A percentile compares a stretch with the other conserved stretches of the same genome.
phyloP scores from a whole-genome alignment of 2,888 invertebrate species.

The Cordilura impudica region DNA sequence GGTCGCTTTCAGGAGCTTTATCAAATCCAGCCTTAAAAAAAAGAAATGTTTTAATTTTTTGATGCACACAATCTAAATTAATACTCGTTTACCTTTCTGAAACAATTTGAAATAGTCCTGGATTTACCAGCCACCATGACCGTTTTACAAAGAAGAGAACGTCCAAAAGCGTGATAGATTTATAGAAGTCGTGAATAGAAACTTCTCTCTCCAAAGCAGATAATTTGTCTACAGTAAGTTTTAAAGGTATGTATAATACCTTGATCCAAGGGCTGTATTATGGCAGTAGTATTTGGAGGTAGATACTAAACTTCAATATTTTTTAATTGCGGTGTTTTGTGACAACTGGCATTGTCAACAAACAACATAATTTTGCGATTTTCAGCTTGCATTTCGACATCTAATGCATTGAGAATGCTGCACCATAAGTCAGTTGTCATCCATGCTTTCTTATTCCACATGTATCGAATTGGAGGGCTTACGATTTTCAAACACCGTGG shows the following conservation, averaged over 20 bases:
- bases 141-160: conserved; percentile 50
- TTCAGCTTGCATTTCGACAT: conserved; percentile 42
- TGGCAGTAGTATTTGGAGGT: conserved; percentile 56
- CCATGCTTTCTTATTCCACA: conserved; percentile 27
- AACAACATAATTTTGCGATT: conserved; percentile 43
- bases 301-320: conserved; percentile 57
- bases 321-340: conserved; percentile 44
- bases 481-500: conserved; percentile 16
- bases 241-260: conserved; percentile 62
- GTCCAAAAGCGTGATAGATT: conserved; percentile 50
- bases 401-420: no score
- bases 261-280: conserved; percentile 58
- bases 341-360: conserved; percentile 59
- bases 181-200: conserved; percentile 51
- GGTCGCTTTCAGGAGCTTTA: not conserved
- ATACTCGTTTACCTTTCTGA: conserved; percentile 43
- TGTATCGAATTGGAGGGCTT: conserved; percentile 13
- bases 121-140: conserved; percentile 50
- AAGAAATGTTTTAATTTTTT: not conserved
- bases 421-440: conserved; percentile 34
- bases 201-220: conserved; percentile 49
- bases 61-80: no score
- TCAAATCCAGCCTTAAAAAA: conserved; percentile 5
- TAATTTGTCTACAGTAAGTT: conserved; percentile 57
- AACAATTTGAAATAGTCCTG: conserved; percentile 57